phyloP scores from a whole-genome alignment of 2,113 vertebrate genomes.

The Pelusios castaneus region DNA sequence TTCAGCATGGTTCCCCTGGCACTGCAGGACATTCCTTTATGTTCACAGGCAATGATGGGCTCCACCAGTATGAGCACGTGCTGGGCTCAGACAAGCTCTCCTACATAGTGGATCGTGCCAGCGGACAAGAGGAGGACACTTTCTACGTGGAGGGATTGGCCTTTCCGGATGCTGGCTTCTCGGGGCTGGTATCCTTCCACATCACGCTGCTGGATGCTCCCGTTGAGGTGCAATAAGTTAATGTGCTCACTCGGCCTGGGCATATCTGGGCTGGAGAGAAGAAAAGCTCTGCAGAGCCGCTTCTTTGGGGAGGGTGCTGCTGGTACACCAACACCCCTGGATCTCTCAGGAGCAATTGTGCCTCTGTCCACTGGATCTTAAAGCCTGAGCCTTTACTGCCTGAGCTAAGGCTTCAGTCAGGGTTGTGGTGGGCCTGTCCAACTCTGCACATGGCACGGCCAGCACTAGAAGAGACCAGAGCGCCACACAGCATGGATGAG shows the following conservation, averaged over 20 bases:
- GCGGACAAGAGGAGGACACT: slow-evolving; percentile 38
- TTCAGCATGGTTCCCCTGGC: not conserved
- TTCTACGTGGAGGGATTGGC: slow-evolving; percentile 90
- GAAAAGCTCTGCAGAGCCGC: not conserved
- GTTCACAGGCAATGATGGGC: rapidly evolving
- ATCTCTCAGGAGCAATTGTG: too few relatives aligned
- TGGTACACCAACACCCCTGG: not conserved
- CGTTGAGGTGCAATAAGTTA: slow-evolving; percentile 46
- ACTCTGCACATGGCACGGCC: not conserved
- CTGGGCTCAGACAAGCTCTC: slow-evolving; percentile 63
- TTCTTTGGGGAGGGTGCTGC: not conserved
- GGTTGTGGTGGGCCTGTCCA: not conserved
- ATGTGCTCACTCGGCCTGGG: not conserved
- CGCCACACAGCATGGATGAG: not conserved
- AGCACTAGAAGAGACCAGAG: not conserved
- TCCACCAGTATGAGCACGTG: slow-evolving; percentile 32
- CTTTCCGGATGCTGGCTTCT: slow-evolving; percentile 85
- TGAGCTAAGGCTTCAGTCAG: not conserved
- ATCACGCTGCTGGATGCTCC: slow-evolving; percentile 85
- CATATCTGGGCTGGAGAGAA: not conserved
- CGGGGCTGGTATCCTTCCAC: slow-evolving; percentile 83
- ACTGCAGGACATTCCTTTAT: rapidly evolving
- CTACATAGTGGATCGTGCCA: slow-evolving; percentile 49
- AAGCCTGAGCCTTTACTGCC: not conserved
- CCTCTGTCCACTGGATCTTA: not conserved